Conservation (phyloP, 2,113 vertebrate genomes). For the Corythaeola cristata region DNA sequence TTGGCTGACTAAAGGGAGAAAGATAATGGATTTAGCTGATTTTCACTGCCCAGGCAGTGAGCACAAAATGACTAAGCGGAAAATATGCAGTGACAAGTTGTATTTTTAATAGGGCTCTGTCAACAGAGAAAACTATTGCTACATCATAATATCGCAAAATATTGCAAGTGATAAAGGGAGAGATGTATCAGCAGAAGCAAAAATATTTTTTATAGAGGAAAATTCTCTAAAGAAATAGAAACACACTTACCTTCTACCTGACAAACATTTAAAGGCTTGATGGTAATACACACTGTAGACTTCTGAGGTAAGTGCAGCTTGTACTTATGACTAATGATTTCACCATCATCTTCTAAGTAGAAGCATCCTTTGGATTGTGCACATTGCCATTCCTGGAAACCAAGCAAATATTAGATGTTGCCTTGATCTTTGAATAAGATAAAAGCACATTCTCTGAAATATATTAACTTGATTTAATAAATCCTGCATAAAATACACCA, state of each 20-base stretch:
- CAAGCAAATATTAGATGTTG: not conserved
- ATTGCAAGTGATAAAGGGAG: not conserved
- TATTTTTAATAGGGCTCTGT: not conserved
- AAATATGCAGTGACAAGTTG: not conserved
- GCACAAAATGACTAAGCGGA: not conserved
- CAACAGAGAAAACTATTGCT: not conserved
- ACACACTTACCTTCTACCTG: slow-evolving; percentile 70
- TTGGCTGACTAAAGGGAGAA: not conserved
- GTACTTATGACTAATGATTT: slow-evolving; percentile 86
- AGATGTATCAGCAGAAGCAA: not conserved
- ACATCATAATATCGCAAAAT: not conserved
- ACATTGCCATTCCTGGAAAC: slow-evolving; percentile 84
- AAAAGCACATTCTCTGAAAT: not conserved
- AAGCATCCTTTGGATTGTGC: slow-evolving; percentile 86
- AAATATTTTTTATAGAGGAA: not conserved
- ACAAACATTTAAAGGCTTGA: slow-evolving; percentile 80
- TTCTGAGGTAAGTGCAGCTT: slow-evolving; percentile 81
- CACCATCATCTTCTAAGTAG: slow-evolving; percentile 86
- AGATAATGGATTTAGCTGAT: not conserved
- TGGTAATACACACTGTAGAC: slow-evolving; percentile 82
- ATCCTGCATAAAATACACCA: not conserved
- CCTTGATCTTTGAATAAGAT: not conserved
- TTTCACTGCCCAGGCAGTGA: not conserved
- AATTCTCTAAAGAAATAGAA: not conserved
- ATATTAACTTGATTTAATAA: not conserved